Conservation (phyloP, 2,888 invertebrate species). For the Lepidochrysops patricia region DNA sequence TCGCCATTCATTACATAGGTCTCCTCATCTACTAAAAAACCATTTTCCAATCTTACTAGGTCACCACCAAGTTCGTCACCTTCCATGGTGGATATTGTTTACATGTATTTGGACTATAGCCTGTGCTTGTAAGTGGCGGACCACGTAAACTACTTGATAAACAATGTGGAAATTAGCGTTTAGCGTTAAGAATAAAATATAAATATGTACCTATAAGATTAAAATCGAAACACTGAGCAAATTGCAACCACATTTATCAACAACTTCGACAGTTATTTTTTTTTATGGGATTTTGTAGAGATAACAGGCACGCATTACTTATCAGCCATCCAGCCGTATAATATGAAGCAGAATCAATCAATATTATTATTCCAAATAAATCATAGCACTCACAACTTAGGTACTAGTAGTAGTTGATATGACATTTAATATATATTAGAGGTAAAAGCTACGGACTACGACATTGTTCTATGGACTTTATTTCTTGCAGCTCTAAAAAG, state of each 20-base stretch:
- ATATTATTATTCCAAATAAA: too few species aligned
- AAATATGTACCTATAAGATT: background rate
- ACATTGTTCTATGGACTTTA: too few species aligned
- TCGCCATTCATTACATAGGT: slow-evolving; percentile 63
- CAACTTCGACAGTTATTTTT: background rate
- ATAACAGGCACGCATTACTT: too few species aligned
- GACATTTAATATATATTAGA: too few species aligned
- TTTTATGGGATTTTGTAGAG: too few species aligned
- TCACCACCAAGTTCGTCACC: slow-evolving; percentile 77
- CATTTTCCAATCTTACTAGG: slow-evolving; percentile 54
- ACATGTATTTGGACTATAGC: background rate
- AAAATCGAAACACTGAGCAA: background rate
- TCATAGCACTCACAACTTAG: too few species aligned
- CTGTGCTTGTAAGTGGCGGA: background rate
- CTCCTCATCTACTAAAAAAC: slow-evolving; percentile 62
- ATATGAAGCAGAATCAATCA: too few species aligned
- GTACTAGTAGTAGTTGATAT: too few species aligned
- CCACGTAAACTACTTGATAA: background rate
- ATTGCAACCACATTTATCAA: background rate
- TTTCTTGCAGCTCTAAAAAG: too few species aligned
- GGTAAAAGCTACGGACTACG: too few species aligned
- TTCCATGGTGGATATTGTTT: slow-evolving; percentile 57
- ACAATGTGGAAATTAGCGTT: background rate
- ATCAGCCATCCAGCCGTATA: too few species aligned
- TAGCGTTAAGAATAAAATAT: background rate